Conservation (phyloP, 2,888 invertebrate genomes). For the Dolichomitus sp. region DNA sequence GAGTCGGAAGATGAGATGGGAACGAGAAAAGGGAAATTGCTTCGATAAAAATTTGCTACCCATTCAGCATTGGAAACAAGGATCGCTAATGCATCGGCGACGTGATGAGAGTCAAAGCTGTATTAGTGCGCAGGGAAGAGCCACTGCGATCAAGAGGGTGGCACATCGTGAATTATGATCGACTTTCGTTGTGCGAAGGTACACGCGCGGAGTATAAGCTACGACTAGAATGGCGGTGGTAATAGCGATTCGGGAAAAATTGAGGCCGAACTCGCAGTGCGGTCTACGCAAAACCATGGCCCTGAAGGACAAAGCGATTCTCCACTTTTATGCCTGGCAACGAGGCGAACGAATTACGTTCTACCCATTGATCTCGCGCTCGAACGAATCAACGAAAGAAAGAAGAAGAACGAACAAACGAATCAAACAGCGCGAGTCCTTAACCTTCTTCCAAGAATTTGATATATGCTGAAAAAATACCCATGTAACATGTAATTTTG, state of each 20-base stretch:
- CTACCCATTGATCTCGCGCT: slow-evolving; percentile 58
- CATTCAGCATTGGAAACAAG: slow-evolving; percentile 74
- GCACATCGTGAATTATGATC: slow-evolving; percentile 62
- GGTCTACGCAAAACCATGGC: slow-evolving; percentile 44
- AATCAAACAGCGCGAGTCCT: slow-evolving; percentile 32
- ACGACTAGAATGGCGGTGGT: slow-evolving; percentile 43
- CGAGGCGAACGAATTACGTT: slow-evolving; percentile 64
- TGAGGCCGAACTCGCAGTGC: slow-evolving; percentile 59
- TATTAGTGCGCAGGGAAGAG: slow-evolving; percentile 33
- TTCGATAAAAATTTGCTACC: slow-evolving; percentile 71
- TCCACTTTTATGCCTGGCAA: slow-evolving; percentile 62
- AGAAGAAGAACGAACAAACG: slow-evolving; percentile 41
- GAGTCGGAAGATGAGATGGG: neutral
- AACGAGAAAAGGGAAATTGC: slow-evolving; percentile 71
- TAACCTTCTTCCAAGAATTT: slow-evolving; percentile 18
- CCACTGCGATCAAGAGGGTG: slow-evolving; percentile 30
- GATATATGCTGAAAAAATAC: slow-evolving; percentile 16
- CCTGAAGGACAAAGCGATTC: slow-evolving; percentile 63
- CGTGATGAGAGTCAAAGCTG: slow-evolving; percentile 56
- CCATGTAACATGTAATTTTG: neutral
- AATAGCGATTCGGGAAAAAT: slow-evolving; percentile 58
- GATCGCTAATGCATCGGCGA: slow-evolving; percentile 68
- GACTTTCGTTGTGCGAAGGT: slow-evolving; percentile 64
- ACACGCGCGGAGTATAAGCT: slow-evolving; percentile 46
- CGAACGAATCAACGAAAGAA: slow-evolving; percentile 47